phyloP scores from a whole-genome alignment of 2,888 invertebrate genomes.

The Sinodicranocentrus sp. region DNA sequence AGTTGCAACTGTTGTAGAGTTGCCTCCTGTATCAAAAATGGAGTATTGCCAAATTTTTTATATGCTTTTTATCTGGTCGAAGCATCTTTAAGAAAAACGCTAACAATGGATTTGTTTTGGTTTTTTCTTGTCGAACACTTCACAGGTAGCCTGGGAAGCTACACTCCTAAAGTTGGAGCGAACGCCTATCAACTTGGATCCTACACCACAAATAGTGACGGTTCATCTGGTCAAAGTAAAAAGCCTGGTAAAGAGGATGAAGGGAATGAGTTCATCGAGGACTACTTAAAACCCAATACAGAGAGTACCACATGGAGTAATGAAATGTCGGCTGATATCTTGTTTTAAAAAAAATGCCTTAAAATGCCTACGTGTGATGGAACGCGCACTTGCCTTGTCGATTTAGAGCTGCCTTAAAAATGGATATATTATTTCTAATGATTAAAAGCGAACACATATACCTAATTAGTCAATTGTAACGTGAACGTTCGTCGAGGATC shows the following conservation, averaged over 20 bases:
- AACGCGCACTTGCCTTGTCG: too few relatives aligned
- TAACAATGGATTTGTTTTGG: constrained; percentile 38
- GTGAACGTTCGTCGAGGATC: too few relatives aligned
- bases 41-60: constrained; percentile 37
- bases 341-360: too few relatives aligned
- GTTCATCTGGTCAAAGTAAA: constrained; percentile 68
- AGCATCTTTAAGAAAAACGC: constrained; percentile 21
- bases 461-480: too few relatives aligned
- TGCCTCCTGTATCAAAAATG: constrained; percentile 32
- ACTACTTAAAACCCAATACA: constrained; percentile 75
- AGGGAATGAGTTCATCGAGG: constrained; percentile 78
- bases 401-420: too few relatives aligned
- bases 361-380: too few relatives aligned
- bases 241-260: constrained; percentile 77
- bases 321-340: constrained; percentile 75
- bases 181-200: constrained; percentile 73
- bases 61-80: constrained; percentile 6
- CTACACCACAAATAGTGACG: constrained; percentile 72
- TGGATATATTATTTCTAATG: too few relatives aligned
- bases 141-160: constrained; percentile 83
- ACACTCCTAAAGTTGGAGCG: constrained; percentile 88
- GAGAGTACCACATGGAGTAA: constrained; percentile 75
- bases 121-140: constrained; percentile 33
- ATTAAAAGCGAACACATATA: too few relatives aligned
- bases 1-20: constrained; percentile 23